phyloP scores from a whole-genome alignment of 2,113 vertebrate species.

The Centrocercus urophasianus region DNA sequence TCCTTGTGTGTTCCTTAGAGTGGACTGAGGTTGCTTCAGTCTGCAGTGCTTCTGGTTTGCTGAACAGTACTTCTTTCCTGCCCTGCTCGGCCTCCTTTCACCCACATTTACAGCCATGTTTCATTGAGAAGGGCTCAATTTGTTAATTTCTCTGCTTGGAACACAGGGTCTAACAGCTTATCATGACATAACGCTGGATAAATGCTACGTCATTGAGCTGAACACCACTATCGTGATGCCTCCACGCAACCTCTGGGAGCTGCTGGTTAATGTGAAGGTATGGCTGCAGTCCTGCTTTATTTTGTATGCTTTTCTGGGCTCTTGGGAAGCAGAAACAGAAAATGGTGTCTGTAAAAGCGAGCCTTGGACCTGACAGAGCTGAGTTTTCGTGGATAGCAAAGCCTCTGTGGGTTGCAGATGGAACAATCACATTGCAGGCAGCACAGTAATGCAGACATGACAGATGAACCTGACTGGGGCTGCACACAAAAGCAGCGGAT shows the following conservation, averaged over 20 bases:
- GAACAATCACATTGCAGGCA: neutral
- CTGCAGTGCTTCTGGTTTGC: neutral
- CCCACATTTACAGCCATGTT: neutral
- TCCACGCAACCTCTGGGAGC: slow-evolving; percentile 93
- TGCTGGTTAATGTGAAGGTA: slow-evolving; percentile 93
- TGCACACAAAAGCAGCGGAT: neutral
- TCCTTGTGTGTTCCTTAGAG: neutral
- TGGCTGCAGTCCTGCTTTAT: neutral
- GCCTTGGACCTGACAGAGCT: neutral
- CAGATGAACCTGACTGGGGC: neutral
- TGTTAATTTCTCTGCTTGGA: neutral
- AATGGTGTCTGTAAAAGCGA: neutral
- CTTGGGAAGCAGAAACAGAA: neutral
- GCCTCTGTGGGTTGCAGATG: neutral
- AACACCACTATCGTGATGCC: slow-evolving; percentile 95
- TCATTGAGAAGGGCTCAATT: neutral
- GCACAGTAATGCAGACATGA: rapidly evolving
- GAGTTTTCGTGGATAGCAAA: neutral
- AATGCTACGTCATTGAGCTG: slow-evolving; percentile 94
- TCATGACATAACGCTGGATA: slow-evolving; percentile 92
- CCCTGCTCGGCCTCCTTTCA: neutral
- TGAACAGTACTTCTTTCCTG: neutral
- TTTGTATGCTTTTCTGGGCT: neutral
- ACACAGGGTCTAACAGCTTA: slow-evolving; percentile 92
- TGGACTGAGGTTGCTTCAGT: neutral